A percentile compares a stretch with the other conserved stretches of the same genome.
These are phyloP conservation scores for Plestiodon gilberti DNA, from an alignment of 2,113 vertebrate genomes.

Conservation along the genomic window DNA sequence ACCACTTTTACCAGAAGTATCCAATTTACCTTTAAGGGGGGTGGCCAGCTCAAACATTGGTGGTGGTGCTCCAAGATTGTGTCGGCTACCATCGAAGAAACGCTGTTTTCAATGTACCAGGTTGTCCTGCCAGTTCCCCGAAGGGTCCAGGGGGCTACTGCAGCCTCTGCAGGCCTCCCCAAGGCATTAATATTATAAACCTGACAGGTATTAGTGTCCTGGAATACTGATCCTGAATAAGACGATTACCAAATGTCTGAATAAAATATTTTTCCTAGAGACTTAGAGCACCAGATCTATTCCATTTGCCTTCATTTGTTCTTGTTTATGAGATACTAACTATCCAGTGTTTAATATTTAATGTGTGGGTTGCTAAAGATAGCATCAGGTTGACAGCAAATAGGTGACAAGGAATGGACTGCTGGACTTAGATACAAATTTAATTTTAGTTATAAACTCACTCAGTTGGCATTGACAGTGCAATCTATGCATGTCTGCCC, in stretches of 20 bases:
- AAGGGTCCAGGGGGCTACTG: no score
- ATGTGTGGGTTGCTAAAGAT: slow-evolving; percentile 1
- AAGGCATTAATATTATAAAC: slow-evolving; percentile 1
- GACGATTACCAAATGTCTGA: not conserved
- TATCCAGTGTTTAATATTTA: not conserved
- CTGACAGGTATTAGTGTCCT: slow-evolving; percentile 11
- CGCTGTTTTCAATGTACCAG: no score
- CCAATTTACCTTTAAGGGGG: no score
- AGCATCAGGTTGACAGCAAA: not conserved
- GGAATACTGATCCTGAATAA: not conserved
- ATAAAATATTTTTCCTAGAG: not conserved
- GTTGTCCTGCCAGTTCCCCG: no score
- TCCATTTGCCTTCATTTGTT: not conserved
- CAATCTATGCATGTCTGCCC: no score
- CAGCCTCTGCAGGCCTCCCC: no score
- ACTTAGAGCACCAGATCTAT: not conserved
- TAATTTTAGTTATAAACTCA: not conserved
- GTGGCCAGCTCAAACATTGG: no score
- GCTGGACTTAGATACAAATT: not conserved
- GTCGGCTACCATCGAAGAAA: no score
- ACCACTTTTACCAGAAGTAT: not conserved
- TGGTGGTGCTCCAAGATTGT: no score
- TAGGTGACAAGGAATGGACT: not conserved
- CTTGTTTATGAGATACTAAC: slow-evolving; percentile 12
- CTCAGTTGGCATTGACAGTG: not conserved